Evolutionary conservation across 2,888 invertebrate genomes (phyloP), one percentile per base, ranked within the genome.

Genomic region (Seira sanloemensis): DNA sequence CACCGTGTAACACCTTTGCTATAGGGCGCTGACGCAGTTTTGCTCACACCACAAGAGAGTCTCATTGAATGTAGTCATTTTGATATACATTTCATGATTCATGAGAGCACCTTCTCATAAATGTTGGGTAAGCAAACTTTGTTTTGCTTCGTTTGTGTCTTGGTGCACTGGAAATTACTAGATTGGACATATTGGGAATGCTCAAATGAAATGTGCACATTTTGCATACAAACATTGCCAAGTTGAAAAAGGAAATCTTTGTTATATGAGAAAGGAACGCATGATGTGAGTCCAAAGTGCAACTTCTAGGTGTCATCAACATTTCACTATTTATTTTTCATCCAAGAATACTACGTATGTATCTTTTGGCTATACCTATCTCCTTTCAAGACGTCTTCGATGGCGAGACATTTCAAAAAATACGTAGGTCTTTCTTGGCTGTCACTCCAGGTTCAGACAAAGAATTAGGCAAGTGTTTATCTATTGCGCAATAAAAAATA

Each of bases 121-220:
- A 23, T 25, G 7, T 25, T 25, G 5, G 25, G 18, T 19, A n/a
- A 68, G 25, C 9, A 26, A 68, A 26, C 9, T 25, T 26, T 67
- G 1, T 25, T 71, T 71, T 18, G 23, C n/a, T 54, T 4, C 25
- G 12, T 1, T n/a, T 23, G 23, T 18, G n/a, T 12, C 21, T 2
- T 26, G 26, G 58, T 25, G 21, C 37, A 65, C 66, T 75, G 66
- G 75, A 75, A 75, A 66, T 37, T 66, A 66, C 66, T 65, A 75
- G 66, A 24, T 66, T 37, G 37, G 37, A 58, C 7, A 18, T 16
- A 58, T 58, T 74, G 27, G 24, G 1, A 50, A 54, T 4, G 24
- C 54, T 68, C 23, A 19, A 18, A 50, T 46, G 21, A 2, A 12
- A 21, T 71, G 71, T 37, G 46, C 46, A 37, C 19, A 27, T 1